Evolutionary conservation across 2,888 invertebrate species (phyloP).

Genomic region (Corythucha ciliata): DNA sequence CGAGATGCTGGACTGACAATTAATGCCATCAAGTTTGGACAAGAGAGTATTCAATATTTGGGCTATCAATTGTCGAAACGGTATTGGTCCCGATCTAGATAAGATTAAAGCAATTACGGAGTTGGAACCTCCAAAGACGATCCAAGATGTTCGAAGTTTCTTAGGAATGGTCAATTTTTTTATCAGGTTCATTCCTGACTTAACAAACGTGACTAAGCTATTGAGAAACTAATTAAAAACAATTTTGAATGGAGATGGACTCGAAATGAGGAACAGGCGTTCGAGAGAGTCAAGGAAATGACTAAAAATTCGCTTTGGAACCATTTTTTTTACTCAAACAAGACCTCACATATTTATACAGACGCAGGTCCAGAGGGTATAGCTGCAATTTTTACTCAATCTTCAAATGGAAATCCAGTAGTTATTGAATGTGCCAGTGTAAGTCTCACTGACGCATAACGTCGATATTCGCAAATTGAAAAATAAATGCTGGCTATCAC

Average conservation of each 20-base stretch:
- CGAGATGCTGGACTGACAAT: constrained; percentile 7
- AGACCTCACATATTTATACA: too few relatives aligned
- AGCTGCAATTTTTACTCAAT: too few relatives aligned
- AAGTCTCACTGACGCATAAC: too few relatives aligned
- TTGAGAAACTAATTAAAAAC: background rate
- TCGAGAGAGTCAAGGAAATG: background rate
- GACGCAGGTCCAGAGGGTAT: too few relatives aligned
- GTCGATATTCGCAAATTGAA: too few relatives aligned
- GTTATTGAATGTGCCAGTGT: too few relatives aligned
- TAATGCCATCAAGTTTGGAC: background rate
- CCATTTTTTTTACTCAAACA: too few relatives aligned
- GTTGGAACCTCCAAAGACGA: constrained; percentile 33
- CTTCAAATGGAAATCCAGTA: too few relatives aligned
- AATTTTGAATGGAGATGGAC: background rate
- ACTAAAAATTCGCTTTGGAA: too few relatives aligned
- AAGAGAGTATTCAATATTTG: constrained; percentile 16
- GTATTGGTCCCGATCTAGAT: constrained; percentile 12
- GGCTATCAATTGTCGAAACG: constrained; percentile 20
- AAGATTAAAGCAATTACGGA: constrained; percentile 22
- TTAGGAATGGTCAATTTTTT: constrained; percentile 35
- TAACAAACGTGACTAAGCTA: constrained; percentile 27
- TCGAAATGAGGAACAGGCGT: background rate
- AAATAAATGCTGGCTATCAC: too few relatives aligned
- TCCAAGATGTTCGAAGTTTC: constrained; percentile 29
- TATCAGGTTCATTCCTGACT: constrained; percentile 35